Conservation (phyloP, 2,113 vertebrate genomes). For the Siniperca chuatsi region DNA sequence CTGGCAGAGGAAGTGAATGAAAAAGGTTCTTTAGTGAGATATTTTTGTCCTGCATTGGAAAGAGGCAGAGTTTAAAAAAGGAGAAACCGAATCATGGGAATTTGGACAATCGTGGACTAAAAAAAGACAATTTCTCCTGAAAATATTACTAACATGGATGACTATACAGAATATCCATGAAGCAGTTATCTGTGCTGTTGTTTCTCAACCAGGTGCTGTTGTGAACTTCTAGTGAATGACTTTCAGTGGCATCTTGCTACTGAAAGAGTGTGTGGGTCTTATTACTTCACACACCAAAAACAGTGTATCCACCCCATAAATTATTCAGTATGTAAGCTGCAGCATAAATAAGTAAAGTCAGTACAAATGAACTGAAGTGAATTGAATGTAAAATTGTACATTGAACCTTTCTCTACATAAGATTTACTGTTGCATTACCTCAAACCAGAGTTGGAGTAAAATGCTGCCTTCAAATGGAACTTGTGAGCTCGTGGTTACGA, state of each 20-base stretch:
- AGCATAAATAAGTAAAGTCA: background rate
- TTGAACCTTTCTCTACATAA: background rate
- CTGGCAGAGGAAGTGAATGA: constrained; percentile 5
- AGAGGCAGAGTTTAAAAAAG: background rate
- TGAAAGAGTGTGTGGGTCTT: constrained; percentile 12
- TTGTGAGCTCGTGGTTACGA: too few species aligned
- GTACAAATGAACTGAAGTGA: accelerated
- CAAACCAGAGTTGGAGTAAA: background rate
- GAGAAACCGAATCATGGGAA: background rate
- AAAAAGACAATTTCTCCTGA: background rate
- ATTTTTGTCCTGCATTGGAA: constrained; percentile 29
- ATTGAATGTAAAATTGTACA: background rate
- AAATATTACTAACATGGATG: constrained; percentile 23
- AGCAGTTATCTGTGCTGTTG: background rate
- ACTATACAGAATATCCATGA: background rate
- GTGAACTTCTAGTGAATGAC: constrained; percentile 17
- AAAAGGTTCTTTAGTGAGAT: constrained; percentile 6
- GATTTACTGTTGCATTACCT: constrained; percentile 5
- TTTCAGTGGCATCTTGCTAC: background rate
- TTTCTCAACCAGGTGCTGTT: constrained; percentile 3
- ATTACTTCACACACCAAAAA: background rate
- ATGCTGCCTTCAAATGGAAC: too few species aligned
- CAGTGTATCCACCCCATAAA: background rate
- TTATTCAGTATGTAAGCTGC: background rate
- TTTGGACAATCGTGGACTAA: background rate